These are phyloP conservation scores for Phortica variegata DNA, from an alignment of 1,140 invertebrate species.

Conservation along the genomic window DNA sequence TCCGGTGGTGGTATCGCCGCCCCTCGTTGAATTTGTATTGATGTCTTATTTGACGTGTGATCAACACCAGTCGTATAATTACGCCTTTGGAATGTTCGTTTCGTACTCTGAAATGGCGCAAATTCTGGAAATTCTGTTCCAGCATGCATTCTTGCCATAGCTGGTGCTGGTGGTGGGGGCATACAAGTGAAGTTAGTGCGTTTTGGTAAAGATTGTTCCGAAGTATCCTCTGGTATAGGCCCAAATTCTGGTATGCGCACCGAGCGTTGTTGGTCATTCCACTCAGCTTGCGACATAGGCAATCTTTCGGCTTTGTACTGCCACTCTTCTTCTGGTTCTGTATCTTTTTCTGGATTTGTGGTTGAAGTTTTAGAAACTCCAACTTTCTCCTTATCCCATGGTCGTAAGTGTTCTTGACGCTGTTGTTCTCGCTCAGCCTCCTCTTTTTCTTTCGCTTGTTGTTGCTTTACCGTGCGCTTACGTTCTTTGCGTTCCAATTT, in stretches of 20 bases:
- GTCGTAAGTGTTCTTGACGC: constrained; percentile 63
- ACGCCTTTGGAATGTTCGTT: constrained; percentile 35
- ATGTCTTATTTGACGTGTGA: constrained; percentile 22
- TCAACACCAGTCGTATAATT: constrained; percentile 23
- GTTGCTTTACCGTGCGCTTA: constrained; percentile 56
- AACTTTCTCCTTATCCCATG: constrained; percentile 69
- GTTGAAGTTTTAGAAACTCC: constrained; percentile 15
- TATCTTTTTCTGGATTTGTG: constrained; percentile 10
- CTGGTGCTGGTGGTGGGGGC: constrained; percentile 7
- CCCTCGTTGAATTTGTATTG: constrained; percentile 40
- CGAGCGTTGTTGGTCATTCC: constrained; percentile 71
- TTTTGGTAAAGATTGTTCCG: constrained; percentile 10
- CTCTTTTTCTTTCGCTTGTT: constrained; percentile 34
- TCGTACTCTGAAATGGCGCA: constrained; percentile 31
- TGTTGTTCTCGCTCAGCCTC: constrained; percentile 58
- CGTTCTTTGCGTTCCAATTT: constrained; percentile 57
- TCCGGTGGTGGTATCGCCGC: constrained; percentile 66
- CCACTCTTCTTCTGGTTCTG: constrained; percentile 48
- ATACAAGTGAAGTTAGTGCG: constrained; percentile 49
- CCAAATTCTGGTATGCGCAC: constrained; percentile 72
- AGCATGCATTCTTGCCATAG: not conserved
- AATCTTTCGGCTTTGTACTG: constrained; percentile 60
- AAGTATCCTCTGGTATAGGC: constrained; percentile 57
- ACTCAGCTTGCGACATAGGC: constrained; percentile 75
- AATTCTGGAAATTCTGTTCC: constrained; percentile 27